phyloP scores from a whole-genome alignment of 2,888 invertebrate genomes.

The Heliconius sara region DNA sequence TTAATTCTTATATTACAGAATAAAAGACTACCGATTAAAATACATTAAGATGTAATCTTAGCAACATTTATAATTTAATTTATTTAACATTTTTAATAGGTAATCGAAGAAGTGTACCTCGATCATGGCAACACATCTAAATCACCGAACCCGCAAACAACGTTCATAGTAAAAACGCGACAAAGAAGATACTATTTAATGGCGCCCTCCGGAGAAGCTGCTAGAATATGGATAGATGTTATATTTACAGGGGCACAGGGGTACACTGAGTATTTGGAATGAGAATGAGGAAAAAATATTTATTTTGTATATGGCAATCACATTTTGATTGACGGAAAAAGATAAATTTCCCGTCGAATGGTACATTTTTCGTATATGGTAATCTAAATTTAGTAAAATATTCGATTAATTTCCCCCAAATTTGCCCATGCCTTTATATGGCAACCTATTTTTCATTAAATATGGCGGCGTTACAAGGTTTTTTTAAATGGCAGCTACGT shows the following conservation, averaged over 20 bases:
- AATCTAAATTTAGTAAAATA: neutral
- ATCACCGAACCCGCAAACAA: constrained; percentile 95
- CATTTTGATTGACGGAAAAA: neutral
- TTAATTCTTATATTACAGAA: too few species aligned
- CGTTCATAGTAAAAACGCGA: constrained; percentile 97
- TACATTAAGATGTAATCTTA: too few species aligned
- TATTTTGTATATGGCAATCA: neutral
- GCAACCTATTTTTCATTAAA: neutral
- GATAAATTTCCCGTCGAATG: neutral
- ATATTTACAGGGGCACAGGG: constrained; percentile 97
- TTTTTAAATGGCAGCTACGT: neutral
- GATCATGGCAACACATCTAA: constrained; percentile 97
- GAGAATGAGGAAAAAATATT: constrained; percentile 38
- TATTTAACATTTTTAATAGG: constrained; percentile 79
- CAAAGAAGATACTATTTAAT: constrained; percentile 95
- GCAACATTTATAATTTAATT: too few species aligned
- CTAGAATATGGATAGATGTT: constrained; percentile 98
- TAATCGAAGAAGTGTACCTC: constrained; percentile 98
- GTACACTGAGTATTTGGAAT: constrained; percentile 83
- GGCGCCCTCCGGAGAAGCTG: constrained; percentile 96
- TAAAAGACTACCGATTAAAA: too few species aligned
- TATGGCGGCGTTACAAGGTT: neutral
- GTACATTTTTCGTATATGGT: neutral
- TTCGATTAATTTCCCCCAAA: too few species aligned
- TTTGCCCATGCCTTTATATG: neutral